A percentile compares a stretch with the other conserved stretches of the same genome.
Evolutionary conservation across 2,797 vertebrate species (phyloP).

Genomic region (Caiman crocodilus): DNA sequence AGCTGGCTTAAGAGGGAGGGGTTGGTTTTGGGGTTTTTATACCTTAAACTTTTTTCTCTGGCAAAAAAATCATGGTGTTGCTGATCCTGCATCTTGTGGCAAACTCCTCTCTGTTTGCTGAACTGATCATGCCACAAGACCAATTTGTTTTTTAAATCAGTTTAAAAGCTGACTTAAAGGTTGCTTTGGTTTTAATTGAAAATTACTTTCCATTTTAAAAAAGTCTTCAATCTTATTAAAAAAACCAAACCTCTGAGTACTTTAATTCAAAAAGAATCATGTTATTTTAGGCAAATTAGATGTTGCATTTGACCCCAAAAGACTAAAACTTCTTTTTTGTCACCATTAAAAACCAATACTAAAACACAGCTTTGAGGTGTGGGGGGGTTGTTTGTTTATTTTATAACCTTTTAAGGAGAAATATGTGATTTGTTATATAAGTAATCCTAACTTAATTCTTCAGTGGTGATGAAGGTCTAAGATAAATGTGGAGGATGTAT

Average conservation of each 20-base stretch:
- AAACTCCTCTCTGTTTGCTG: background rate
- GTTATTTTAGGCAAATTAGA: background rate
- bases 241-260: background rate
- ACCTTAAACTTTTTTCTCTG: too few species aligned
- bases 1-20: too few species aligned
- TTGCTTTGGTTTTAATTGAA: too few species aligned
- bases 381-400: background rate
- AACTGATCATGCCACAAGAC: background rate
- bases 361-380: too few species aligned
- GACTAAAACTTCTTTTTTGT: background rate
- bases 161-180: too few species aligned
- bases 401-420: background rate
- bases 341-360: too few species aligned
- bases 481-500: background rate
- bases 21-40: too few species aligned
- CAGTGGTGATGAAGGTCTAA: background rate
- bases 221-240: background rate
- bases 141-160: background rate
- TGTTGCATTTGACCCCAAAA: fast-evolving
- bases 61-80: too few species aligned
- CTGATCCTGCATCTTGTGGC: background rate
- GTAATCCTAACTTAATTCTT: too few species aligned
- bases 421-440: background rate
- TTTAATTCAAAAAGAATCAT: background rate
- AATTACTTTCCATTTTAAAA: too few species aligned